Conservation (phyloP, 2,888 invertebrate genomes). For the Hypsopygia costalis region DNA sequence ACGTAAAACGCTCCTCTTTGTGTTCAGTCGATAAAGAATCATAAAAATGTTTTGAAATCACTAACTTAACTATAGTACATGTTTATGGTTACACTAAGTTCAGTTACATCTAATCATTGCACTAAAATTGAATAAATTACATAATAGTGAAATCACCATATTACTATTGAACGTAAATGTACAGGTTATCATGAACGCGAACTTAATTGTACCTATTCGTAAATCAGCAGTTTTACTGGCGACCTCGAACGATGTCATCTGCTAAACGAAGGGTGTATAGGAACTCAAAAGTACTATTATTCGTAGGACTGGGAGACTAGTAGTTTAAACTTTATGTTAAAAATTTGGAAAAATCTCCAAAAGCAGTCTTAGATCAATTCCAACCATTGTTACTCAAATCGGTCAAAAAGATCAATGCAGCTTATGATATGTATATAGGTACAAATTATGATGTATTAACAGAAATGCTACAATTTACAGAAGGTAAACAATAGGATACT, state of each 20-base stretch:
- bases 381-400: slow-evolving; percentile 48
- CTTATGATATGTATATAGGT: slow-evolving; percentile 57
- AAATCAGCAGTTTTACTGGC: slow-evolving; percentile 29
- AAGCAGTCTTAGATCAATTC: slow-evolving; percentile 78
- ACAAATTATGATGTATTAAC: slow-evolving; percentile 35
- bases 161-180: slow-evolving; percentile 42
- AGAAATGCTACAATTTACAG: slow-evolving; percentile 41
- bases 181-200: slow-evolving; percentile 22
- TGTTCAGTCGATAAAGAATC: slow-evolving; percentile 70
- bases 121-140: slow-evolving; percentile 78
- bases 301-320: slow-evolving; percentile 37
- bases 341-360: slow-evolving; percentile 48
- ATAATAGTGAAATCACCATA: slow-evolving; percentile 63
- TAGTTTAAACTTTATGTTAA: slow-evolving; percentile 12
- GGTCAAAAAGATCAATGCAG: slow-evolving; percentile 26
- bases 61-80: slow-evolving; percentile 69
- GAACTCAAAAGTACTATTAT: slow-evolving; percentile 43
- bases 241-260: slow-evolving; percentile 18
- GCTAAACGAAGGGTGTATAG: slow-evolving; percentile 32
- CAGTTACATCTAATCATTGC: slow-evolving; percentile 77
- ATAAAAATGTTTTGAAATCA: slow-evolving; percentile 61
- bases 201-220: slow-evolving; percentile 42
- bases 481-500: slow-evolving; percentile 60
- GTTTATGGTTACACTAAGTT: slow-evolving; percentile 60
- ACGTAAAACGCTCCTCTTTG: slow-evolving; percentile 56